Conservation (phyloP, 2,888 invertebrate genomes). For the Spicauda simplicius region DNA sequence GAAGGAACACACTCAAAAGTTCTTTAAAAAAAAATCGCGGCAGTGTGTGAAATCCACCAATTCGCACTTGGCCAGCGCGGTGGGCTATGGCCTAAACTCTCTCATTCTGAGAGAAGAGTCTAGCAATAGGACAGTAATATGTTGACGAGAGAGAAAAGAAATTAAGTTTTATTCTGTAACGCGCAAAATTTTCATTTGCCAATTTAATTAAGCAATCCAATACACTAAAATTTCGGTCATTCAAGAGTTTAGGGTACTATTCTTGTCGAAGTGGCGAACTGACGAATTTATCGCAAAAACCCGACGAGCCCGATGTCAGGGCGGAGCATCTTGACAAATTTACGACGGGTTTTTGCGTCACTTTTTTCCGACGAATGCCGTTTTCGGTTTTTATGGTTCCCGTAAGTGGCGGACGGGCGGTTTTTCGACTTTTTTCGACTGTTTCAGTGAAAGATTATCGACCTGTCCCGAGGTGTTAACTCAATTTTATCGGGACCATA, state of each 20-base stretch:
- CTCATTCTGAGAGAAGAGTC: no score
- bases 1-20: no score
- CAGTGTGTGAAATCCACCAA: no score
- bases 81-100: no score
- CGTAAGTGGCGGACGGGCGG: constrained; percentile 56
- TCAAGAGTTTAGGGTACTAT: background rate
- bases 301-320: constrained; percentile 23
- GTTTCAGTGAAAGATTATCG: constrained; percentile 55
- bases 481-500: constrained; percentile 53
- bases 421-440: constrained; percentile 48
- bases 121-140: no score
- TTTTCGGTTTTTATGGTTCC: constrained; percentile 48
- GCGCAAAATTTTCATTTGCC: background rate
- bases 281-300: constrained; percentile 34
- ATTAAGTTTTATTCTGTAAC: no score
- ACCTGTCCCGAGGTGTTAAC: constrained; percentile 61
- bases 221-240: background rate
- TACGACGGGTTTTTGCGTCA: constrained; percentile 47
- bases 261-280: constrained; percentile 26
- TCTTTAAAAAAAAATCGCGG: no score
- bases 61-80: no score
- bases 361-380: constrained; percentile 44
- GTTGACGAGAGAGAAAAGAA: no score
- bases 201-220: background rate
- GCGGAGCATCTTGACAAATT: constrained; percentile 50